These are phyloP conservation scores for Craniophora ligustri DNA, from an alignment of 2,888 invertebrate species.

Conservation along the genomic window DNA sequence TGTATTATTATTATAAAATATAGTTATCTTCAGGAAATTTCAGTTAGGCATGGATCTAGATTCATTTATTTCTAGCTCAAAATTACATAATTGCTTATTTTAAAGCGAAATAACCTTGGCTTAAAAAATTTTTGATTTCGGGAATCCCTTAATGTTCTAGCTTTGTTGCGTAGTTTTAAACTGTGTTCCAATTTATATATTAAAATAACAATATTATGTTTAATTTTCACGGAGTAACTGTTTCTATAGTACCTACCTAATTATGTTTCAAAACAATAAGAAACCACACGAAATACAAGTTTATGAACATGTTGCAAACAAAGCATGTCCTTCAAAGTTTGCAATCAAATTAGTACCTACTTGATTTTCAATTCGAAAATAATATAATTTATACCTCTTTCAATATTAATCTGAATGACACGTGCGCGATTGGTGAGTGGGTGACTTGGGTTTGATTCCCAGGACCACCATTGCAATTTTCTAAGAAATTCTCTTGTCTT, in stretches of 20 bases:
- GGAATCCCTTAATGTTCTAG: constrained; percentile 6
- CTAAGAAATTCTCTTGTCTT: too few relatives aligned
- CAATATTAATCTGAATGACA: too few relatives aligned
- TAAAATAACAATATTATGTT: neutral
- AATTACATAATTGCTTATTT: neutral
- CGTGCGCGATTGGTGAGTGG: too few relatives aligned
- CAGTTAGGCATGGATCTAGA: constrained; percentile 19
- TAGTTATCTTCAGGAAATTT: too few relatives aligned
- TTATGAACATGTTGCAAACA: neutral
- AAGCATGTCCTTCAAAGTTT: too few relatives aligned
- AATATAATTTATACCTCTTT: too few relatives aligned
- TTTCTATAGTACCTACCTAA: neutral
- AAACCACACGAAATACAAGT: neutral
- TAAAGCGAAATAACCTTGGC: neutral
- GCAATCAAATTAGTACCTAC: too few relatives aligned
- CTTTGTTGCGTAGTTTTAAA: constrained; percentile 1
- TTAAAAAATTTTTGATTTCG: too few relatives aligned
- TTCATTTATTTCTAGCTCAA: neutral
- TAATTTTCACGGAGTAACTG: neutral
- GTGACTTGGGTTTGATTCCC: too few relatives aligned
- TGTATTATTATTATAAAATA: too few relatives aligned
- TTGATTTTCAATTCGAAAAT: too few relatives aligned
- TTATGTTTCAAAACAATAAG: constrained; percentile 6
- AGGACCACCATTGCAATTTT: too few relatives aligned
- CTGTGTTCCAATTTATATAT: neutral